A percentile compares a stretch with the other conserved stretches of the same genome.
phyloP scores from a whole-genome alignment of 1,140 invertebrate genomes.

The Babylonia areolata region DNA sequence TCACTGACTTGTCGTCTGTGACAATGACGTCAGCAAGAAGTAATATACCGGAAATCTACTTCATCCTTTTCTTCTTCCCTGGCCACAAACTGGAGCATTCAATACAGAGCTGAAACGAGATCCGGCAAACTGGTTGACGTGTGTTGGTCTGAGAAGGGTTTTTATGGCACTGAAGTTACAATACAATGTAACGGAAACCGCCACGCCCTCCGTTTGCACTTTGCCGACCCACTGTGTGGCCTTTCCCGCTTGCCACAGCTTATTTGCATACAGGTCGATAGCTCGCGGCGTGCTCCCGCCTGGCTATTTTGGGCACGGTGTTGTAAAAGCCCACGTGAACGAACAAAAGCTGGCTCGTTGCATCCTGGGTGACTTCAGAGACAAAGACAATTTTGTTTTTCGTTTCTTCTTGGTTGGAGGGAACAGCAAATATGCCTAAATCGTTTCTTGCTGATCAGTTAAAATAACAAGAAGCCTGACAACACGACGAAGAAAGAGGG shows the following conservation, averaged over 20 bases:
- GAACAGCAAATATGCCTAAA: neutral
- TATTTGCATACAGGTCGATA: slow-evolving; percentile 35
- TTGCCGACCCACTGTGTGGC: slow-evolving; percentile 36
- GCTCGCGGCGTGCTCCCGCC: neutral
- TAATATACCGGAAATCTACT: neutral
- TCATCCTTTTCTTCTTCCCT: neutral
- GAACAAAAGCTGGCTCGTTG: neutral
- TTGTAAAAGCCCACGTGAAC: slow-evolving; percentile 5
- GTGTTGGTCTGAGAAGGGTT: no score
- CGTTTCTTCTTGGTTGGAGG: neutral
- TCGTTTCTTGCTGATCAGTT: no score
- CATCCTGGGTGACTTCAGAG: neutral
- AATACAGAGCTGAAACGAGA: neutral
- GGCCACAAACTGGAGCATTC: no score
- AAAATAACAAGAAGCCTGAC: neutral
- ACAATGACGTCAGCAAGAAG: neutral
- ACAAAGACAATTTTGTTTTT: neutral
- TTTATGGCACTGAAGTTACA: neutral
- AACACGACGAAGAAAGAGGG: slow-evolving; percentile 13
- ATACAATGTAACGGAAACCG: slow-evolving; percentile 9
- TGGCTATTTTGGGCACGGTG: neutral
- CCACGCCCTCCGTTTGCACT: slow-evolving; percentile 37
- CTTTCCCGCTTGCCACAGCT: slow-evolving; percentile 20
- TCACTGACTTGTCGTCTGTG: no score
- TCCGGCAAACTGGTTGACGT: neutral